Conservation (phyloP, 2,888 invertebrate genomes). For the Opisthograptis luteolata region DNA sequence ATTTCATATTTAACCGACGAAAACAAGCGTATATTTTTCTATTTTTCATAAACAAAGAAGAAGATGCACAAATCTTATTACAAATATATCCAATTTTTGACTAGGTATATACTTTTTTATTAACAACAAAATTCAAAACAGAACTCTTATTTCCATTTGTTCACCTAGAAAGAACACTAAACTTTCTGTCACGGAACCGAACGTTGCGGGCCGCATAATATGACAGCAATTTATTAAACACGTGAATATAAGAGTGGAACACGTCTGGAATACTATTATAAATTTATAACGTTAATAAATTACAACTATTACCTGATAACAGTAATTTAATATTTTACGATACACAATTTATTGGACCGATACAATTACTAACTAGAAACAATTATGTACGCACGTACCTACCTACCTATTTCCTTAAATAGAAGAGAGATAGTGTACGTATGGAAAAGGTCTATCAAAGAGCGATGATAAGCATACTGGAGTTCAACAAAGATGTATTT, state of each 20-base stretch:
- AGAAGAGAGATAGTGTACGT: background rate
- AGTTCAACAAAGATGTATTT: conserved; percentile 2
- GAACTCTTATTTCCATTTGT: no score
- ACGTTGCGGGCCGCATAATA: background rate
- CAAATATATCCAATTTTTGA: no score
- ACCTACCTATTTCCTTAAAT: background rate
- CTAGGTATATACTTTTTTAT: no score
- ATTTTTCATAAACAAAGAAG: no score
- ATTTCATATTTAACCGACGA: no score
- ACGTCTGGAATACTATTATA: conserved; percentile 19
- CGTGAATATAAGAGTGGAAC: background rate
- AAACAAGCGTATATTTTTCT: no score
- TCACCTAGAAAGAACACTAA: no score
- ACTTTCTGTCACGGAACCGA: background rate
- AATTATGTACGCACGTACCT: conserved; percentile 10
- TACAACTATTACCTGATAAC: conserved; percentile 32
- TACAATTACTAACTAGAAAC: conserved; percentile 19
- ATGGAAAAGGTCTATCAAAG: background rate
- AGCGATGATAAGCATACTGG: conserved; percentile 4
- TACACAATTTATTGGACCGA: conserved; percentile 20
- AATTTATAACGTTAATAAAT: conserved; percentile 34
- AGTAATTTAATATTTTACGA: conserved; percentile 24
- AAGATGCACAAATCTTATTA: no score
- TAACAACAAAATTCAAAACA: no score
- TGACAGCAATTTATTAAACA: background rate